phyloP scores from a whole-genome alignment of 1,140 invertebrate genomes.

The Danaus plexippus region DNA sequence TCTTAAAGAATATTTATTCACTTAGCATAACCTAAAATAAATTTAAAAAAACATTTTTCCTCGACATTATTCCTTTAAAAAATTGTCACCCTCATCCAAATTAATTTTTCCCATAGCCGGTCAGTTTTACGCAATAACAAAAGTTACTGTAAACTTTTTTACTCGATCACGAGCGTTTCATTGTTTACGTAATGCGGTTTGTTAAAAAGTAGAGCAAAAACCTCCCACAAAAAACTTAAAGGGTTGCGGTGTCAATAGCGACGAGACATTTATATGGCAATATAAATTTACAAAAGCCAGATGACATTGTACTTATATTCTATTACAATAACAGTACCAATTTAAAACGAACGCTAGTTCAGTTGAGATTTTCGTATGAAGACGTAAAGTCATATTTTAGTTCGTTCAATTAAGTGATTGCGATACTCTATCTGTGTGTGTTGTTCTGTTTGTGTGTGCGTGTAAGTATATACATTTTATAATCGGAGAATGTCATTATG shows the following conservation, averaged over 20 bases:
- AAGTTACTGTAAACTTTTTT: constrained; percentile 26
- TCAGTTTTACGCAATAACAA: too few relatives aligned
- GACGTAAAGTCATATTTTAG: constrained; percentile 20
- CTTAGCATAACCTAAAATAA: too few relatives aligned
- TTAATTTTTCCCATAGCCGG: too few relatives aligned
- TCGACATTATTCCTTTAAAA: too few relatives aligned
- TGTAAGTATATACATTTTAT: too few relatives aligned
- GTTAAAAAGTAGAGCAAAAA: constrained; percentile 64
- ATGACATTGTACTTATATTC: constrained; percentile 50
- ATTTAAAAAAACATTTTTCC: too few relatives aligned
- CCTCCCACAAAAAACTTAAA: constrained; percentile 42
- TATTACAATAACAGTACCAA: constrained; percentile 50
- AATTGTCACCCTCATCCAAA: too few relatives aligned
- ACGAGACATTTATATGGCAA: constrained; percentile 47
- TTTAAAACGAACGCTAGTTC: constrained; percentile 37
- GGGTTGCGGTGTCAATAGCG: constrained; percentile 41
- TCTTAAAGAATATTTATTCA: too few relatives aligned
- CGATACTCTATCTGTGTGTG: too few relatives aligned
- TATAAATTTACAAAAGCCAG: constrained; percentile 53
- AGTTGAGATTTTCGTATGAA: constrained; percentile 31
- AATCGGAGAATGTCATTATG: too few relatives aligned
- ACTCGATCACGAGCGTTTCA: constrained; percentile 39
- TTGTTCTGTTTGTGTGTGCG: too few relatives aligned
- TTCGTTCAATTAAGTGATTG: too few relatives aligned
- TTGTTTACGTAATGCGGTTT: constrained; percentile 62